A percentile compares a stretch with the other conserved stretches of the same genome.
Conservation (phyloP, 1,140 invertebrate species). For the Drosophila nasuta region DNA sequence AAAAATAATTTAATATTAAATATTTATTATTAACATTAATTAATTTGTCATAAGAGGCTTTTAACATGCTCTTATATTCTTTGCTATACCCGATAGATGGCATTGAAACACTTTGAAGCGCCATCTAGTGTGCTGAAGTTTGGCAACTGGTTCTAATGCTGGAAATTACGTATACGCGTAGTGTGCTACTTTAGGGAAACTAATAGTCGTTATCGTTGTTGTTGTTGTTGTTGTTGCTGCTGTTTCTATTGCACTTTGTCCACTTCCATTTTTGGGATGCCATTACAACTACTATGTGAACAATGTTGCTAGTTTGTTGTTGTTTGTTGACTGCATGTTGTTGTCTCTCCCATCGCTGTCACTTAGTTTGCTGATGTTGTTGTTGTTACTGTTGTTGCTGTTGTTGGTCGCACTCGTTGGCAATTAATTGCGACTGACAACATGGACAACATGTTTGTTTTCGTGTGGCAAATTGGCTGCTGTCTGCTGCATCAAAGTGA, state of each 20-base stretch:
- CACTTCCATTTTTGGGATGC: conserved; percentile 1
- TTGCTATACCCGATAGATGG: no score
- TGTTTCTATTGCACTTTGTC: conserved; percentile 5
- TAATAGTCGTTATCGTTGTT: conserved; percentile 22
- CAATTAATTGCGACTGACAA: conserved; percentile 45
- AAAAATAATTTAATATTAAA: no score
- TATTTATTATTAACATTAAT: no score
- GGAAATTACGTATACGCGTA: not conserved
- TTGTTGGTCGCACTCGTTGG: conserved; percentile 30
- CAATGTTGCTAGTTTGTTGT: conserved; percentile 9
- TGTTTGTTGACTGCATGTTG: not conserved
- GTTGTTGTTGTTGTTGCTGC: conserved; percentile 4
- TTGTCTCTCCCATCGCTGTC: no score
- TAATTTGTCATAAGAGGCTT: no score
- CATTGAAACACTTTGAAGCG: no score
- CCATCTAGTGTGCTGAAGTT: not conserved
- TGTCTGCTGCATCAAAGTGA: conserved; percentile 27
- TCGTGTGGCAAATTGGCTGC: conserved; percentile 20
- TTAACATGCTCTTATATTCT: no score
- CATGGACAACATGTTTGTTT: conserved; percentile 46
- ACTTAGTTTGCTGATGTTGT: conserved; percentile 14
- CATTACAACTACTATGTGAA: not conserved
- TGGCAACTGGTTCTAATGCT: not conserved
- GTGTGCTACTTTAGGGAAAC: not conserved
- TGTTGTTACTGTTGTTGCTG: not conserved